A percentile compares a stretch with the other conserved stretches of the same genome.
Evolutionary conservation across 2,888 invertebrate genomes (phyloP).

Genomic region (Chalcis sispes): DNA sequence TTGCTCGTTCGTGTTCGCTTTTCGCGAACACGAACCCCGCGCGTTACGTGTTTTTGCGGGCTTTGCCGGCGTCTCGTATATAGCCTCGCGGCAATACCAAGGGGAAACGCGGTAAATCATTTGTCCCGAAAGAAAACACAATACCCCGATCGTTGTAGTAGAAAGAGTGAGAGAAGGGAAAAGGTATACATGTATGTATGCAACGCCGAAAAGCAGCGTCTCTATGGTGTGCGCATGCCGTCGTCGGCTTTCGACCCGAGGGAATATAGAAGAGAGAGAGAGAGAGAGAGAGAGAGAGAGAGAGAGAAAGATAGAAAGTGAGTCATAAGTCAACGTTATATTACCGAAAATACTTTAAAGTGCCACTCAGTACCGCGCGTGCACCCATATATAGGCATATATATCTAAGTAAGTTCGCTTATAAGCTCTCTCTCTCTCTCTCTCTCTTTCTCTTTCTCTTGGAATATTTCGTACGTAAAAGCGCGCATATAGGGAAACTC

Average conservation of each 20-base stretch:
- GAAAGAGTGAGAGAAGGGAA: constrained; percentile 31
- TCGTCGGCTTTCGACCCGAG: constrained; percentile 53
- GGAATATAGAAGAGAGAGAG: constrained; percentile 57
- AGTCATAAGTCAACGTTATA: constrained; percentile 75
- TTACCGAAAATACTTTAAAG: constrained; percentile 75
- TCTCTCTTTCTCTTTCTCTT: not conserved
- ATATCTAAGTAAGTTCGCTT: constrained; percentile 46
- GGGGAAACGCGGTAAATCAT: constrained; percentile 74
- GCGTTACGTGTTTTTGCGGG: constrained; percentile 70
- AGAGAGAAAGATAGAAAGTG: too few relatives aligned
- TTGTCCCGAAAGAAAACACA: constrained; percentile 75
- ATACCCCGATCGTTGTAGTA: constrained; percentile 62
- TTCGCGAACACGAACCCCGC: constrained; percentile 67
- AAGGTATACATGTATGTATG: not conserved
- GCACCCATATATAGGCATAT: constrained; percentile 53
- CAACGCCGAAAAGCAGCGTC: constrained; percentile 37
- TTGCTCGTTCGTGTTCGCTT: constrained; percentile 38
- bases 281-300: too few relatives aligned
- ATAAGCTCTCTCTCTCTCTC: constrained; percentile 32
- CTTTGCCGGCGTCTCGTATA: constrained; percentile 64
- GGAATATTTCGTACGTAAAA: constrained; percentile 11
- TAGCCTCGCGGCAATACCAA: constrained; percentile 66
- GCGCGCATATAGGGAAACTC: constrained; percentile 24
- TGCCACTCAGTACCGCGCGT: constrained; percentile 66
- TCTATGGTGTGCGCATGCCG: constrained; percentile 2